Conservation (phyloP, 2,888 invertebrate species). For the Dolomedes plantarius region DNA sequence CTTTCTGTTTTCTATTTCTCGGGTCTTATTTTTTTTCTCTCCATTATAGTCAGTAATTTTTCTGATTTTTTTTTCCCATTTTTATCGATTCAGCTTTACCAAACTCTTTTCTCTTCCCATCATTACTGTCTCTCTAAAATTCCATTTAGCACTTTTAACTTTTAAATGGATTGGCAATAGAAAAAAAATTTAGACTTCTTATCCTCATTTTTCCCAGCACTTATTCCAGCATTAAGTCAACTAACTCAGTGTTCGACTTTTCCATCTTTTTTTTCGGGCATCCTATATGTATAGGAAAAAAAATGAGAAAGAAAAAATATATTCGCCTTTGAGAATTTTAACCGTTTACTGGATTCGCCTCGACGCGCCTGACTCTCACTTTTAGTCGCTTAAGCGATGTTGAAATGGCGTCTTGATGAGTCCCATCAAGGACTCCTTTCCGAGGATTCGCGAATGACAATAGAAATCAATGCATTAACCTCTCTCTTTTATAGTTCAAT, state of each 20-base stretch:
- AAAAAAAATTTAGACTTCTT: too few species aligned
- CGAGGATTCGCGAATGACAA: neutral
- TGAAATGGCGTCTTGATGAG: neutral
- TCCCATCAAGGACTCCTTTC: neutral
- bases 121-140: slow-evolving; percentile 1
- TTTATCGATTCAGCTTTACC: neutral
- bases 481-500: neutral
- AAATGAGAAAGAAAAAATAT: too few species aligned
- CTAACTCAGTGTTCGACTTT: neutral
- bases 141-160: neutral
- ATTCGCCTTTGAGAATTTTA: neutral
- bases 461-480: slow-evolving; percentile 5
- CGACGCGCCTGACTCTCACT: neutral
- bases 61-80: too few species aligned
- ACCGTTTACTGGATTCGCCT: neutral
- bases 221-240: neutral
- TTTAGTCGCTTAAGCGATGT: neutral
- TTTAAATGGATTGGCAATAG: too few species aligned
- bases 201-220: neutral
- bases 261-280: neutral
- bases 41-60: too few species aligned
- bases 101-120: neutral
- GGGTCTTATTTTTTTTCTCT: neutral
- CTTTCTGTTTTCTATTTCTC: neutral
- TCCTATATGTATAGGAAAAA: neutral